Percentiles rank a stretch among this genome's conserved stretches.
These are phyloP conservation scores for Lates calcarifer DNA, from an alignment of 2,113 vertebrate genomes.

Conservation along the genomic window DNA sequence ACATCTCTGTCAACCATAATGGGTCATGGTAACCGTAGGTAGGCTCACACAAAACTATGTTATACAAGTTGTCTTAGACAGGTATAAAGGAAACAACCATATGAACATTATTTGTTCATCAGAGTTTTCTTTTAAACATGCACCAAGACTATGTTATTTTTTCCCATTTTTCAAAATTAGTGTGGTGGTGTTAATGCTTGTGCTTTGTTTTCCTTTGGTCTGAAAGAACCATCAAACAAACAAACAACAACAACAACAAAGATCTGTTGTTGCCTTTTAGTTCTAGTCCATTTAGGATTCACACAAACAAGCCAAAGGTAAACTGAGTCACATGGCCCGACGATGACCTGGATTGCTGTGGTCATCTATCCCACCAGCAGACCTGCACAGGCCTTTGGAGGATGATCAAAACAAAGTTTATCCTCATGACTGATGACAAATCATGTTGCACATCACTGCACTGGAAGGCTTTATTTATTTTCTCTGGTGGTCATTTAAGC, in stretches of 20 bases:
- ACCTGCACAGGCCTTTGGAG: background rate
- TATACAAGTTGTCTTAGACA: background rate
- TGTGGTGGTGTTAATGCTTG: background rate
- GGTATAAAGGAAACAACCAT: background rate
- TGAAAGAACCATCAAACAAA: background rate
- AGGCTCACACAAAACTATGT: no score
- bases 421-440: conserved; percentile 14
- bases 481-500: conserved; percentile 7
- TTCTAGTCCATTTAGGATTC: background rate
- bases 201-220: background rate
- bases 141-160: background rate
- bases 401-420: conserved; percentile 1
- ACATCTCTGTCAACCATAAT: no score
- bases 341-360: background rate
- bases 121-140: background rate
- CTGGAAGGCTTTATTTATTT: conserved; percentile 6
- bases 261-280: background rate
- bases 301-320: conserved; percentile 2
- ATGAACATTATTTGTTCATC: no score
- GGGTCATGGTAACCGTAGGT: no score
- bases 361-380: background rate
- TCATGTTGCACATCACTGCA: background rate
- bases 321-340: background rate
- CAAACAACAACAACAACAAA: background rate
- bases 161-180: background rate